Base-by-base conservation (phyloP, 2,113 vertebrate genomes). In the Tragulus kanchil region DNA sequence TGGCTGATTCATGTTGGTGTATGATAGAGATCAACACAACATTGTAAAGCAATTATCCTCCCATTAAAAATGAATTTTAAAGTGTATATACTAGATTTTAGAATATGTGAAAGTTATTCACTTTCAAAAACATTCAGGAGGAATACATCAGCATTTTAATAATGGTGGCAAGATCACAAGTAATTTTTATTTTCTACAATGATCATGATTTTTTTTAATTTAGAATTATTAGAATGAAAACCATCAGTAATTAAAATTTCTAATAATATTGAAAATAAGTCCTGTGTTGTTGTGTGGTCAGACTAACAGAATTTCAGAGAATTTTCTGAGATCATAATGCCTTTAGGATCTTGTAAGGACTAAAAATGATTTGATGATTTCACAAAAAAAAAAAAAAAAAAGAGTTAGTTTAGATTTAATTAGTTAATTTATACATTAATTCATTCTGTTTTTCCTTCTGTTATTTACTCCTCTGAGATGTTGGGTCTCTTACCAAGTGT, bases 61-160 rank as follows among this genome's bases (percentile, higher is more conserved):
- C n/a, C n/a, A n/a, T n/a, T n/a, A n/a, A n/a, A n/a, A n/a, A n/a
- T n/a, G n/a, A n/a, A n/a, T n/a, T n/a, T n/a, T n/a, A n/a, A n/a
- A n/a, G n/a, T n/a, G n/a, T n/a, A n/a, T n/a, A n/a, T n/a, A n/a
- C n/a, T 36, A 4, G 77, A 58, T 65, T 90, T 85, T 58, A 10
- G 84, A 87, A 84, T 45, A 45, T 7, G 16, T 56, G 45, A 67
- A 67, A 56, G 50, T 71, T 61, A 62, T 73, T 93, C 48, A 93
- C 26, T 14, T 78, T 86, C 73, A 58, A 58, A 62, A 42, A 58
- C 83, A 58, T n/a, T 36, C 65, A 64, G 3, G 81, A 79, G 45
- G 45, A 65, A 81, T 73, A 90, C 36, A 42, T 85, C 45, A 90
- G 62, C 28, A 59, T 81, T 94, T 96, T 52, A 58, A 78, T 75